These are phyloP conservation scores for Ichneumon xanthorius DNA, from an alignment of 2,888 invertebrate genomes.

Conservation along the genomic window DNA sequence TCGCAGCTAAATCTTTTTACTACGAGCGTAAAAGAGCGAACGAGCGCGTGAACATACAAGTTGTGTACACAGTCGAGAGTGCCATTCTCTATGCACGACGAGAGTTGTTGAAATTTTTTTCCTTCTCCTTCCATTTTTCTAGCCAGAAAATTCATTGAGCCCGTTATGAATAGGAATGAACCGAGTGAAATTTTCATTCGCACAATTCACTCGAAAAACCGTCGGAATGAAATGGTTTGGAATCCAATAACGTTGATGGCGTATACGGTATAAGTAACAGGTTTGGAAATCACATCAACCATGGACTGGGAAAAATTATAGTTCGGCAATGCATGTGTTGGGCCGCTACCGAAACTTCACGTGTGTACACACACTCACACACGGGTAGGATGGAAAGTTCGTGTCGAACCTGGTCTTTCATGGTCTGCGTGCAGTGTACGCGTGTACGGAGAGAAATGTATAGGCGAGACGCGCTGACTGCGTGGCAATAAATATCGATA, in stretches of 20 bases:
- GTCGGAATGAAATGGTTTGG: conserved; percentile 18
- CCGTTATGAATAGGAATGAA: conserved; percentile 12
- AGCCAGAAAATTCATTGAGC: neutral
- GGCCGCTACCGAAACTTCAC: neutral
- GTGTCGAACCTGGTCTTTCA: conserved; percentile 4
- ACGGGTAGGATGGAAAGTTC: conserved; percentile 27
- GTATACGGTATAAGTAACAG: conserved; percentile 12
- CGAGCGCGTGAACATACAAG: neutral
- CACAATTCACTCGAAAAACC: conserved; percentile 23
- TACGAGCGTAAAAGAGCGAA: neutral
- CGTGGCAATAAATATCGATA: conserved; percentile 81
- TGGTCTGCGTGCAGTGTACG: conserved; percentile 36
- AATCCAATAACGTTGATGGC: conserved; percentile 33
- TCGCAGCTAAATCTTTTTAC: neutral
- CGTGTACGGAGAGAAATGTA: conserved; percentile 66
- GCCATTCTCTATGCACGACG: neutral
- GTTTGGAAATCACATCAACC: conserved; percentile 42
- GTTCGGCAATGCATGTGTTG: conserved; percentile 34
- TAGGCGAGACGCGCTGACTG: conserved; percentile 76
- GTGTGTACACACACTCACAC: conserved; percentile 12
- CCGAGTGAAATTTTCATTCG: conserved; percentile 10
- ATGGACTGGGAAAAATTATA: conserved; percentile 23
- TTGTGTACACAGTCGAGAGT: neutral
- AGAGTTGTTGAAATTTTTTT: neutral
- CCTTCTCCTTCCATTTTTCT: neutral